Evolutionary conservation across 2,113 vertebrate genomes (phyloP).

Genomic region (Picathartes gymnocephalus): DNA sequence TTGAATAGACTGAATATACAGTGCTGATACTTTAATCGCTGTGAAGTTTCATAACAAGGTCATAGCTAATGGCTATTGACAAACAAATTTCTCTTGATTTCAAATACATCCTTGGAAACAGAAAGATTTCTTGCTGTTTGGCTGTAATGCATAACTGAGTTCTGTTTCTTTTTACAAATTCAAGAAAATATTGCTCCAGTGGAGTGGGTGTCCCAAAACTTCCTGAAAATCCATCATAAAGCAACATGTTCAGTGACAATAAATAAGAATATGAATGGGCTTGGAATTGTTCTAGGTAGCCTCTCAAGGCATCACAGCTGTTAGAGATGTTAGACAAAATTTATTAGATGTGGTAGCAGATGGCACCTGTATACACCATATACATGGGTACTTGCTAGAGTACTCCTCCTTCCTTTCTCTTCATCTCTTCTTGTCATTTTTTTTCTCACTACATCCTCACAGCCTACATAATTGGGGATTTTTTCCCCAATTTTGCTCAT

Average conservation of each 20-base stretch:
- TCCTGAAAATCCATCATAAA: neutral
- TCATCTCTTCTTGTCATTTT: neutral
- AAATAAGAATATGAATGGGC: neutral
- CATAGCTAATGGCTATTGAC: slow-evolving; percentile 15
- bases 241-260: neutral
- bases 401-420: neutral
- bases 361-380: accelerated
- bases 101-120: neutral
- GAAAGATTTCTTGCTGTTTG: neutral
- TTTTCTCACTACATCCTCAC: neutral
- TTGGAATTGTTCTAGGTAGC: neutral
- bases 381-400: neutral
- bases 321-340: neutral
- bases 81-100: slow-evolving; percentile 6
- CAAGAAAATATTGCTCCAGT: neutral
- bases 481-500: neutral
- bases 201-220: neutral
- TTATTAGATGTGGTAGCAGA: neutral
- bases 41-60: slow-evolving; percentile 11
- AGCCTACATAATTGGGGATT: neutral
- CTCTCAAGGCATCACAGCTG: neutral
- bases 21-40: neutral
- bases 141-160: neutral
- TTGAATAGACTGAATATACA: neutral
- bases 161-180: neutral